Evolutionary conservation across 2,888 invertebrate species (phyloP).

Genomic region (Idaea dimidiata): DNA sequence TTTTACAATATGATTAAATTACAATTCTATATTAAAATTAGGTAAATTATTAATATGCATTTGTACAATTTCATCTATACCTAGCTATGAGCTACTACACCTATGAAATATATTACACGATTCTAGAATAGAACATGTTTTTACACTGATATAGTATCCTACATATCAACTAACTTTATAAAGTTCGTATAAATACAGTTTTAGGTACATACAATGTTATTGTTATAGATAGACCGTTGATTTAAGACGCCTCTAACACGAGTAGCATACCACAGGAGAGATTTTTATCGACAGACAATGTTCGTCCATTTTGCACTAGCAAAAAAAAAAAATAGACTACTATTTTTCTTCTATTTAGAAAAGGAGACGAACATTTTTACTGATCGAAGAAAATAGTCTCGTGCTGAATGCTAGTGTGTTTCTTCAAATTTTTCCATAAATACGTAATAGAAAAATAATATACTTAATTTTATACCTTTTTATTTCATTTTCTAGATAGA

Average conservation of each 20-base stretch:
- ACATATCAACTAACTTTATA: slow-evolving; percentile 45
- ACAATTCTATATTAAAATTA: slow-evolving; percentile 73
- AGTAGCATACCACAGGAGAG: no score
- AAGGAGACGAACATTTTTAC: no score
- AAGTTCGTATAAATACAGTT: slow-evolving; percentile 55
- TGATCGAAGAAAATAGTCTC: no score
- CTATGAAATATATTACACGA: slow-evolving; percentile 75
- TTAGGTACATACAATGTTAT: slow-evolving; percentile 47
- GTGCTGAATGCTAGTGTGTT: no score
- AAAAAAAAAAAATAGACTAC: no score
- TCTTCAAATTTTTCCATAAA: no score
- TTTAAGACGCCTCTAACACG: slow-evolving; percentile 11
- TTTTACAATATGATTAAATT: slow-evolving; percentile 80
- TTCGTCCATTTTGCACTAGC: no score
- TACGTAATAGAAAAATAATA: no score
- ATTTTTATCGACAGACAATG: no score
- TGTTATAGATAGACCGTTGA: slow-evolving; percentile 35
- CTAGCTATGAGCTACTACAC: slow-evolving; percentile 71
- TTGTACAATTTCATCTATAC: slow-evolving; percentile 79
- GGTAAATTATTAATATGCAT: slow-evolving; percentile 70
- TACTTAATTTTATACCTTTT: no score
- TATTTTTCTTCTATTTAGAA: no score
- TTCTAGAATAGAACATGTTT: slow-evolving; percentile 76
- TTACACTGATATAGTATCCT: slow-evolving; percentile 68
- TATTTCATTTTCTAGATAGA: no score